A percentile compares a stretch with the other conserved stretches of the same genome.
phyloP scores from a whole-genome alignment of 2,113 vertebrate species.

The Gracilinanus agilis region DNA sequence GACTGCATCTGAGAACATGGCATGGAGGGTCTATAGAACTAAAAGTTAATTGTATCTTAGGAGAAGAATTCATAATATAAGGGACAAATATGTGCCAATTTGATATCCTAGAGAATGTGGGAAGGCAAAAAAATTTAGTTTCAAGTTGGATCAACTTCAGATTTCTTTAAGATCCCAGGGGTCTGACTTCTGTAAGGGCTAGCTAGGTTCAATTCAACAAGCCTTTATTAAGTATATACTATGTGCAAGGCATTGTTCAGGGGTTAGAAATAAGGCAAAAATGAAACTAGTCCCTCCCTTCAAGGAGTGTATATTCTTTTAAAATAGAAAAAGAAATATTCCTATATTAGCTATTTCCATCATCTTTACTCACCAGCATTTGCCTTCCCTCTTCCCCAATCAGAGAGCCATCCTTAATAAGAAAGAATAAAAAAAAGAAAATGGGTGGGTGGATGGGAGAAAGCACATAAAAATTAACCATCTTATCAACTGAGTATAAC shows the following conservation, averaged over 20 bases:
- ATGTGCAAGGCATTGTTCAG: not conserved
- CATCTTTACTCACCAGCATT: not conserved
- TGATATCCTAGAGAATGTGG: conserved; percentile 5
- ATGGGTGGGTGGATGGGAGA: too few relatives aligned
- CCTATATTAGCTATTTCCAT: not conserved
- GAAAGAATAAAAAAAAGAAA: not conserved
- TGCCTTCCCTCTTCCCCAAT: not conserved
- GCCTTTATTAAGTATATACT: not conserved
- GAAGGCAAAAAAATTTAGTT: not conserved
- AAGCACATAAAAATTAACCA: not conserved
- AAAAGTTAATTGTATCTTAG: not conserved
- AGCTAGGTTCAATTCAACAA: not conserved
- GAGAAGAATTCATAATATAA: not conserved
- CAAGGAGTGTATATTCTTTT: not conserved
- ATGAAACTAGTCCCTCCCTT: not conserved
- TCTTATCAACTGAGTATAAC: not conserved
- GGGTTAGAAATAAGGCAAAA: not conserved
- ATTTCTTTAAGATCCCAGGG: not conserved
- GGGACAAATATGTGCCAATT: not conserved
- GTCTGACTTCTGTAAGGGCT: not conserved
- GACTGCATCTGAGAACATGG: not conserved
- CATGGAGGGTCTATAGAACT: not conserved
- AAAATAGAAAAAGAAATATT: not conserved
- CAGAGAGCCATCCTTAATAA: not conserved
- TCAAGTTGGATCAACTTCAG: conserved; percentile 1